phyloP scores from a whole-genome alignment of 2,888 invertebrate species.

The Xanthia icteritia region DNA sequence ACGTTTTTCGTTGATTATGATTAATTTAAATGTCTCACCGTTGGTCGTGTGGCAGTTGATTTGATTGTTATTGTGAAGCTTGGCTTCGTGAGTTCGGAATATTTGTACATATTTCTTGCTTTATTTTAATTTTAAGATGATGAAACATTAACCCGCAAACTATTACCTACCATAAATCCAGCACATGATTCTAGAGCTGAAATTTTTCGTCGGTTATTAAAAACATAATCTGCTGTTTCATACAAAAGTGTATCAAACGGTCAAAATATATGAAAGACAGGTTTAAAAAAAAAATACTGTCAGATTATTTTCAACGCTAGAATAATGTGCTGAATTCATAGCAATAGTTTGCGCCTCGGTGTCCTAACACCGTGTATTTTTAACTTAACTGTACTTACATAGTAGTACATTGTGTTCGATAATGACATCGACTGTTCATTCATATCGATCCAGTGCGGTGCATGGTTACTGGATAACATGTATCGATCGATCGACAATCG shows the following conservation, averaged over 20 bases:
- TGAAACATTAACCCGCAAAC: too few relatives aligned
- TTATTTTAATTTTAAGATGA: neutral
- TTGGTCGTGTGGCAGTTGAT: neutral
- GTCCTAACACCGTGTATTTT: neutral
- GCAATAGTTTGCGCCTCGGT: neutral
- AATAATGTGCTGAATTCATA: neutral
- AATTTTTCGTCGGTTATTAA: neutral
- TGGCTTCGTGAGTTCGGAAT: neutral
- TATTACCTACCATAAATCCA: too few relatives aligned
- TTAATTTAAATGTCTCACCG: conserved; percentile 23
- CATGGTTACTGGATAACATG: neutral
- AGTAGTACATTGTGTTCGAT: neutral
- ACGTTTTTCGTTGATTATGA: conserved; percentile 40
- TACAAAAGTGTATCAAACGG: too few relatives aligned
- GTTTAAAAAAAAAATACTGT: too few relatives aligned
- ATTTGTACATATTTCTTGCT: neutral
- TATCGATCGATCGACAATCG: neutral
- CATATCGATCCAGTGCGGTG: neutral
- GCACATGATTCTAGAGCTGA: neutral
- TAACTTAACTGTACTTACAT: neutral
- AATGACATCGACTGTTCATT: neutral
- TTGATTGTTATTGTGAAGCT: neutral
- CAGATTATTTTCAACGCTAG: neutral
- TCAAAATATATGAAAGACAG: neutral
- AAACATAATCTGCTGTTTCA: neutral